These are phyloP conservation scores for Sitta europaea DNA, from an alignment of 2,113 vertebrate genomes.

Conservation along the genomic window DNA sequence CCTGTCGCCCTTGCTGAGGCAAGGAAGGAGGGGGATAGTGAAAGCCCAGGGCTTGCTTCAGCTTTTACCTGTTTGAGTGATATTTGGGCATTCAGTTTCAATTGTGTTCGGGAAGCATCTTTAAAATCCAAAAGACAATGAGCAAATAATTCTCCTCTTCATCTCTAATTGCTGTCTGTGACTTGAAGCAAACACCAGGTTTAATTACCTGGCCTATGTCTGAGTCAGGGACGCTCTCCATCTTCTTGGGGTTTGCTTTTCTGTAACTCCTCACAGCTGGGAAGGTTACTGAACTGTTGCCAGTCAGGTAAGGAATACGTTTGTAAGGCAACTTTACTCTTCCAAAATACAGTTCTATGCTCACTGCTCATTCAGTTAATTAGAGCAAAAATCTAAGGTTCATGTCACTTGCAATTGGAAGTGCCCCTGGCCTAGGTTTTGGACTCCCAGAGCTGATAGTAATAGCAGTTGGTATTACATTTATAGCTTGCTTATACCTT, in stretches of 20 bases:
- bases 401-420: neutral
- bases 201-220: neutral
- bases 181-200: neutral
- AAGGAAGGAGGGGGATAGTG: neutral
- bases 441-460: neutral
- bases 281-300: neutral
- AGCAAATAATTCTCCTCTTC: neutral
- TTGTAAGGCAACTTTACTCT: neutral
- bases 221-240: neutral
- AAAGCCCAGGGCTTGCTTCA: neutral
- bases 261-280: neutral
- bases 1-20: neutral
- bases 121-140: neutral
- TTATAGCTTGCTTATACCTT: neutral
- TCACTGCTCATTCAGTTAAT: neutral
- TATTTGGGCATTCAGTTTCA: neutral
- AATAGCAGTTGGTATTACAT: neutral
- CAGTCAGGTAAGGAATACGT: neutral
- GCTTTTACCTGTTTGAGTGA: neutral
- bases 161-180: neutral
- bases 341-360: neutral
- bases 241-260: neutral
- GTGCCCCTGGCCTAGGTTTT: neutral
- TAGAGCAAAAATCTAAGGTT: neutral
- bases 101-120: neutral